phyloP scores from a whole-genome alignment of 2,888 invertebrate genomes.

The Zhuqinia jingwanae region DNA sequence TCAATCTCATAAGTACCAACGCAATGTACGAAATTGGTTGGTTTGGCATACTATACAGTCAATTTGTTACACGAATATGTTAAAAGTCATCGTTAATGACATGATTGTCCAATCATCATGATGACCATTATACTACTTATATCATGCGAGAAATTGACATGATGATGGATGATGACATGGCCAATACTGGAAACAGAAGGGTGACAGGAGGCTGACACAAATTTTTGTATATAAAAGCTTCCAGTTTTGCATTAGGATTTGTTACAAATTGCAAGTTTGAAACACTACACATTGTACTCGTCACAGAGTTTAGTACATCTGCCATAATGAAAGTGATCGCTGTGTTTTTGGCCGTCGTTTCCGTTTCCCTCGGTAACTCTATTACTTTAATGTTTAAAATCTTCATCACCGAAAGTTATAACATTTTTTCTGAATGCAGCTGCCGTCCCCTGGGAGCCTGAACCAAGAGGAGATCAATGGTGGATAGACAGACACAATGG shows the following conservation, averaged over 20 bases:
- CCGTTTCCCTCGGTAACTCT: neutral
- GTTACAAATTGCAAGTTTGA: neutral
- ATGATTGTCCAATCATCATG: too few species aligned
- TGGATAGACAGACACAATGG: constrained; percentile 73
- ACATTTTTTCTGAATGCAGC: constrained; percentile 19
- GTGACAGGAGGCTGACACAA: too few species aligned
- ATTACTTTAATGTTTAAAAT: too few species aligned
- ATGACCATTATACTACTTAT: too few species aligned
- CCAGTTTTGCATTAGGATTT: neutral
- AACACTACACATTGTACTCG: too few species aligned
- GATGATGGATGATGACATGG: neutral
- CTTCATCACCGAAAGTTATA: neutral
- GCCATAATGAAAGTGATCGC: constrained; percentile 17
- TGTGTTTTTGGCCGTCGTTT: constrained; percentile 10
- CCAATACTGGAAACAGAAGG: too few species aligned
- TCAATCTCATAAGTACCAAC: too few species aligned
- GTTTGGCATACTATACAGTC: too few species aligned
- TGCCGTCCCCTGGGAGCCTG: constrained; percentile 60
- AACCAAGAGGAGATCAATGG: constrained; percentile 60
- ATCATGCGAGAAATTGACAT: neutral
- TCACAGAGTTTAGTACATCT: too few species aligned
- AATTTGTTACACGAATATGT: too few species aligned
- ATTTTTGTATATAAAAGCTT: neutral
- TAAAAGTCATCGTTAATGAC: too few species aligned
- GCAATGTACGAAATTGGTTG: too few species aligned